Base-by-base conservation (phyloP, 2,888 invertebrate species). In the Caenorhabditis macrosperma region DNA sequence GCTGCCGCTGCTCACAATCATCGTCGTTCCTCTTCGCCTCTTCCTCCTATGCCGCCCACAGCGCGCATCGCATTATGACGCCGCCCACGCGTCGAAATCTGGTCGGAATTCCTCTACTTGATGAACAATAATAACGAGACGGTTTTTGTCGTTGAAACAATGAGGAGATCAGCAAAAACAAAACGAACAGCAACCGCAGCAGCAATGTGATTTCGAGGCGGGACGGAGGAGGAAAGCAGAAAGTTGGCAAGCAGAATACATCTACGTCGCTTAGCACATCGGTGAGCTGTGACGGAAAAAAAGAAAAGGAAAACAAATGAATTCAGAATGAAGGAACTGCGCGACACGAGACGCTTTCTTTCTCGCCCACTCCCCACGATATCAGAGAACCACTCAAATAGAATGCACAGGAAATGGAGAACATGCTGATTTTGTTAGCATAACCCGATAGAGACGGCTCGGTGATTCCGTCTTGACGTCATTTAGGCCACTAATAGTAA, bases 1-100 rank as follows among this genome's bases (percentile, higher is more conserved):
- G 33, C 30, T 20, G 5, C 57, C 15, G 7, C 50, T 26, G 33
- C 55, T 55, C 55, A 9, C 30, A 52, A 26, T 50, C 50, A 50
- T 12, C 24, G 50, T 17, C 55, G 55, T 35, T 55, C 35, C 15
- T 20, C 35, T 33, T 20, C 35, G 0, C 35, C 30, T 24, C 48
- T 22, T 17, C 46, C 10, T n/a, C 12, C 3, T 15, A 9, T 15
- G 12, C 68, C 68, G 38, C 68, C 68, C 59, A 68, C 59, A 15
- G 28, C 52, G 52, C 68, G 68, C 59, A 68, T 57, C 28, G 57
- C 68, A 68, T 68, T 48, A 57, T 57, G 35, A 67, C 44, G 15
- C 33, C 68, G 68, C 68, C 68, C 46, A 57, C 68, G 68, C 66
- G n/a, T 17, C 41, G 9, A 57, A 59, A 67, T 46, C 67, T 67